A percentile compares a stretch with the other conserved stretches of the same genome.
Conservation (phyloP, 2,888 invertebrate species). For the Girardia tigrina region DNA sequence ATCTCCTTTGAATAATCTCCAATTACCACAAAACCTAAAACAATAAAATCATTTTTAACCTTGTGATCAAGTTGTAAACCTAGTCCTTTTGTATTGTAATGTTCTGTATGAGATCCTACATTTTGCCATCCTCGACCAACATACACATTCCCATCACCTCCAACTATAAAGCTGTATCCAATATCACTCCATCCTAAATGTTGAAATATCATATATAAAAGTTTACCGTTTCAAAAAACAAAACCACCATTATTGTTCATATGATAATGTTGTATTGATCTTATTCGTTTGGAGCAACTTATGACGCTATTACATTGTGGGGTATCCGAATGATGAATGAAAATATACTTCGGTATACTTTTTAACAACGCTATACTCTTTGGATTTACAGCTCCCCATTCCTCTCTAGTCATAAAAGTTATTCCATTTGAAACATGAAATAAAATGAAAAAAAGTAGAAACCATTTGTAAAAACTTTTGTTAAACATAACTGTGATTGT, state of each 20-base stretch:
- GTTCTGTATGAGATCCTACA: background rate
- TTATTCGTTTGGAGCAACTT: background rate
- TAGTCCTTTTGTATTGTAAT: background rate
- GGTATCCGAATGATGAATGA: background rate
- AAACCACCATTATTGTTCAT: background rate
- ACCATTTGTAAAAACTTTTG: no score
- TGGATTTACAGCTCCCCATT: background rate
- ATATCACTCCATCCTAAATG: conserved; percentile 5
- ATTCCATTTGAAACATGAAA: no score
- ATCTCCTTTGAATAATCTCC: conserved; percentile 33
- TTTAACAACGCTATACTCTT: background rate
- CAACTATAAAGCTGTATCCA: background rate
- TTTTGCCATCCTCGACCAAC: background rate
- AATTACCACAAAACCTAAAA: conserved; percentile 37
- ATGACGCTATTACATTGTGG: background rate
- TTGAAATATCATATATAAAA: no score
- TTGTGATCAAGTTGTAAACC: background rate
- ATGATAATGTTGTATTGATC: background rate
- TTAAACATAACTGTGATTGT: no score
- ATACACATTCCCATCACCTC: background rate
- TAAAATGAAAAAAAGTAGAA: no score
- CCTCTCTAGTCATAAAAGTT: background rate
- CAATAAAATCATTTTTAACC: background rate
- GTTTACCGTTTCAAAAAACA: background rate
- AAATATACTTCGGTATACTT: background rate